Evolutionary conservation across 2,888 invertebrate species (phyloP), one percentile per base, ranked within the genome.

Genomic region (Dermolepida albohirtum): DNA sequence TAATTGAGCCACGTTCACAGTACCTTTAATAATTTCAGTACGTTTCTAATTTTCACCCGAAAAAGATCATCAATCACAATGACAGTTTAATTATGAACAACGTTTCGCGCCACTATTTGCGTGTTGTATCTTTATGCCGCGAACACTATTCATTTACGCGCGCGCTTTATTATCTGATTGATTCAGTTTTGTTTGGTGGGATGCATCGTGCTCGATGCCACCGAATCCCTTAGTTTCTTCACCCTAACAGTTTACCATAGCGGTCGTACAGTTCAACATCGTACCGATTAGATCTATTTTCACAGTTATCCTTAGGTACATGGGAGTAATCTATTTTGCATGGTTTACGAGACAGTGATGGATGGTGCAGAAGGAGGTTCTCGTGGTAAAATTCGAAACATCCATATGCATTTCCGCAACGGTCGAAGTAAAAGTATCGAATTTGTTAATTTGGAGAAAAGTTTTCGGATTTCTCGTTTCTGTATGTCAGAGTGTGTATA

Each of bases 91-190:
- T 66, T 66, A 66, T 55, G 51, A 17, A 10, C 34, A 34, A 16
- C 54, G 54, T 17, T 40, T 40, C 40, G 40, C 40, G 41, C 54
- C 40, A 41, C 54, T 27, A 51, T 51, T 29, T 16, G 39, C 64
- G 54, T 52, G 64, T 17, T 22, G 40, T 44, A 34, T 57, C 44
- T 55, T 47, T 47, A 14, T 55, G 51, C 66, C 54, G 54, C 16
- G 40, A 71, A 70, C 69, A 68, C 69, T 66, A 66, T 71, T 71
- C 68, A 71, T 72, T 74, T 74, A 66, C 69, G 54, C 54, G 8
- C 39, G 39, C 54, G 64, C 70, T 72, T 67, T 50, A 73, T 74
- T 74, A 73, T 76, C 74, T 70, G 74, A 74, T 76, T 74, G 72
- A 74, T 72, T 73, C 71, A 73, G 69, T 74, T 75, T 73, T 72